phyloP scores from a whole-genome alignment of 1,140 invertebrate species.

The Leptoteleia sp. region DNA sequence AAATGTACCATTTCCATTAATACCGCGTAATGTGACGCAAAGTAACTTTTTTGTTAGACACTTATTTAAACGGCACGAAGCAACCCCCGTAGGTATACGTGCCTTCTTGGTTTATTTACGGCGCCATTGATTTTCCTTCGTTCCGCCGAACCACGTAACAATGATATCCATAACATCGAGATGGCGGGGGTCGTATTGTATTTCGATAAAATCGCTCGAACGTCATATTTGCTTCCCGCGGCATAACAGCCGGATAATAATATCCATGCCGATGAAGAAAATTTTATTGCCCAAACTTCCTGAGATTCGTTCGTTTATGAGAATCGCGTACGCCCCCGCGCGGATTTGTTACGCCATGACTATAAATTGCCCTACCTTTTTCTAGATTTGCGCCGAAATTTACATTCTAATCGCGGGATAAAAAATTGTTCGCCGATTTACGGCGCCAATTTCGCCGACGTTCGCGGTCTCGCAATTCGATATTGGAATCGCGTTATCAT shows the following conservation, averaged over 20 bases:
- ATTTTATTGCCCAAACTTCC: conserved; percentile 60
- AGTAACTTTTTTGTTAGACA: no score
- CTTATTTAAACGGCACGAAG: not conserved
- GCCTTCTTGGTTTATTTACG: conserved; percentile 45
- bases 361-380: conserved; percentile 41
- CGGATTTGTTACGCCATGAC: conserved; percentile 49
- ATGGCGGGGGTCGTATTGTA: conserved; percentile 52
- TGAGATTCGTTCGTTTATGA: conserved; percentile 63
- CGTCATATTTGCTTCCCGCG: conserved; percentile 62
- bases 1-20: no score
- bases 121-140: conserved; percentile 44
- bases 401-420: conserved; percentile 53
- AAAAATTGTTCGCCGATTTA: conserved; percentile 46
- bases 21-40: no score
- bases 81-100: conserved; percentile 9
- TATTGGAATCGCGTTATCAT: no score
- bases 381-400: conserved; percentile 48
- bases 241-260: conserved; percentile 51
- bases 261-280: conserved; percentile 53
- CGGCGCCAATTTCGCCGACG: conserved; percentile 22
- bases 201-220: conserved; percentile 61
- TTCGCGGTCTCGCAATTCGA: no score
- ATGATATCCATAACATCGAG: conserved; percentile 48
- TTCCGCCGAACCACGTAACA: conserved; percentile 42
- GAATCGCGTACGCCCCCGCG: conserved; percentile 27